Evolutionary conservation across 2,888 invertebrate species (phyloP).

Genomic region (Acleris sparsana): DNA sequence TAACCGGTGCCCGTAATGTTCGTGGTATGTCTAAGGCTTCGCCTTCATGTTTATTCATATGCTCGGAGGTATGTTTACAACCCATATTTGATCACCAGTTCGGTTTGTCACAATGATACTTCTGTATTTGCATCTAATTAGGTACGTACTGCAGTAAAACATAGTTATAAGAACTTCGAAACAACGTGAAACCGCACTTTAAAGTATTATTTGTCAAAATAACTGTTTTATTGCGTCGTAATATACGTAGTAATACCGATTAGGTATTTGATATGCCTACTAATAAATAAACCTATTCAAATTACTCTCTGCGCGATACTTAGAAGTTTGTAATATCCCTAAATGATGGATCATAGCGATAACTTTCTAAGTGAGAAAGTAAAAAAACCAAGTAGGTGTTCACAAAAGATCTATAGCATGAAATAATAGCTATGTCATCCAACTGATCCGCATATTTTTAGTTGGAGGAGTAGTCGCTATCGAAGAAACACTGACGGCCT

Average conservation of each 20-base stretch:
- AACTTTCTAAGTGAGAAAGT: not conserved
- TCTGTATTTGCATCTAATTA: not conserved
- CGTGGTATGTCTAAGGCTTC: constrained; percentile 60
- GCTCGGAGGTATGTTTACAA: constrained; percentile 55
- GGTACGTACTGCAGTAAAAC: too few relatives aligned
- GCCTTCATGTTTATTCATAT: constrained; percentile 80
- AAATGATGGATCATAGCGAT: not conserved
- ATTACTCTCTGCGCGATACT: constrained; percentile 3
- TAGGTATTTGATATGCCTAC: too few relatives aligned
- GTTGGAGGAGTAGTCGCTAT: not conserved
- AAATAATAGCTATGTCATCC: too few relatives aligned
- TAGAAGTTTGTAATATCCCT: not conserved
- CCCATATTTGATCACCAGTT: constrained; percentile 48
- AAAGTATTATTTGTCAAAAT: too few relatives aligned
- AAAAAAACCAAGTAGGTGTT: too few relatives aligned
- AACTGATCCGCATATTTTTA: too few relatives aligned
- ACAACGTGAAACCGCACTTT: too few relatives aligned
- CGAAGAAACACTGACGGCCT: constrained; percentile 23
- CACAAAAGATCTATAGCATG: too few relatives aligned
- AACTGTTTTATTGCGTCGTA: too few relatives aligned
- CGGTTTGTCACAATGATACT: constrained; percentile 39
- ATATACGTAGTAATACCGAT: too few relatives aligned
- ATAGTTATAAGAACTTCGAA: too few relatives aligned
- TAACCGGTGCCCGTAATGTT: constrained; percentile 45
- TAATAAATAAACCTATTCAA: too few relatives aligned